phyloP scores from a whole-genome alignment of 2,888 invertebrate genomes.

The Priocnemis perturbator region DNA sequence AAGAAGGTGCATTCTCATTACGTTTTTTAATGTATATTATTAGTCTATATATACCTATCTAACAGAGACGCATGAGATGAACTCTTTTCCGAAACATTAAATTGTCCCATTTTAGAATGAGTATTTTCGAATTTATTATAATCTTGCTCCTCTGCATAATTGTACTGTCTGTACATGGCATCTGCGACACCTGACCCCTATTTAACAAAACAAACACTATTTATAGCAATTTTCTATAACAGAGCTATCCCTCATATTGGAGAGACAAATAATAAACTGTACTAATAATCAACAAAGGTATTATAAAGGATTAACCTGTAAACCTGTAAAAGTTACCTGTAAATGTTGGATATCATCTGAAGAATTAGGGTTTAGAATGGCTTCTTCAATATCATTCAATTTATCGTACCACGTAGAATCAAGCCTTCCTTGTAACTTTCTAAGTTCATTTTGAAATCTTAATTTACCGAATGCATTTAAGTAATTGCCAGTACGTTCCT shows the following conservation, averaged over 20 bases:
- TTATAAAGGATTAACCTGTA: background rate
- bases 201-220: no score
- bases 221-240: no score
- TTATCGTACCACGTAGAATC: slow-evolving; percentile 56
- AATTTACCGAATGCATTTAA: slow-evolving; percentile 59
- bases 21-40: no score
- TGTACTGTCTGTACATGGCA: no score
- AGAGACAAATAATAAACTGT: no score
- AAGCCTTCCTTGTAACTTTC: slow-evolving; percentile 54
- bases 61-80: slow-evolving; percentile 38
- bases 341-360: background rate
- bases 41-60: slow-evolving; percentile 47
- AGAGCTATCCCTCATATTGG: no score
- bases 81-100: slow-evolving; percentile 20
- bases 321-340: no score
- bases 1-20: no score
- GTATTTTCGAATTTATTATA: background rate
- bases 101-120: slow-evolving; percentile 1
- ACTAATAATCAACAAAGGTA: background rate
- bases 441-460: slow-evolving; percentile 62
- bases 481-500: slow-evolving; percentile 57
- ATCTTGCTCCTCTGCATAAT: background rate
- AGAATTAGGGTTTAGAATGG: slow-evolving; percentile 33
- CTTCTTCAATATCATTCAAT: slow-evolving; percentile 59
- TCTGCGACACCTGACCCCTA: no score